These are phyloP conservation scores for Ditula angustiorana DNA, from an alignment of 2,888 invertebrate genomes.

Conservation along the genomic window DNA sequence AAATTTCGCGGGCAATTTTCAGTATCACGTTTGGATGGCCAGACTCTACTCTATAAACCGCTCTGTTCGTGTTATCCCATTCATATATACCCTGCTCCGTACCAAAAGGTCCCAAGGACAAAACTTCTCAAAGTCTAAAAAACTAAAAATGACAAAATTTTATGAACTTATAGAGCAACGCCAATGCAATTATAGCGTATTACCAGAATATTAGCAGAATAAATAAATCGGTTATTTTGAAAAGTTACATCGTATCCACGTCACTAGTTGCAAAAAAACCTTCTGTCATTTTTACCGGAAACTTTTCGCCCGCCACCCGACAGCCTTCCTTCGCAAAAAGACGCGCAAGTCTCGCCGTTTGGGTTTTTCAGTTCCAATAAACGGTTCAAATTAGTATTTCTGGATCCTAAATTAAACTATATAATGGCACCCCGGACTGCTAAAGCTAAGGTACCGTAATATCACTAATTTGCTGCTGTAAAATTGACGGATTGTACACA, in stretches of 20 bases:
- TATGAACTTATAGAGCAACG: not conserved
- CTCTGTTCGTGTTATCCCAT: no score
- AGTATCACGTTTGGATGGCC: no score
- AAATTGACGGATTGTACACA: conserved; percentile 45
- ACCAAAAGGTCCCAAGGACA: no score
- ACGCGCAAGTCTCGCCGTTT: conserved; percentile 50
- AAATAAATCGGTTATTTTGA: not conserved
- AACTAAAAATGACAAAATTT: not conserved
- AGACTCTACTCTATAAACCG: no score
- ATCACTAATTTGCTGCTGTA: conserved; percentile 39
- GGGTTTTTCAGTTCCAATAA: conserved; percentile 40
- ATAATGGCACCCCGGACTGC: conserved; percentile 76
- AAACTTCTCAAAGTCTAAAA: no score
- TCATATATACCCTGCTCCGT: no score
- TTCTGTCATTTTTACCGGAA: conserved; percentile 78
- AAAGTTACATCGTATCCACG: not conserved
- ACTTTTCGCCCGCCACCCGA: conserved; percentile 64
- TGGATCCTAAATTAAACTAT: conserved; percentile 47
- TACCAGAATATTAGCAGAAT: not conserved
- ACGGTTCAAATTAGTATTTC: conserved; percentile 46
- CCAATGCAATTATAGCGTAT: not conserved
- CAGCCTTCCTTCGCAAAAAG: conserved; percentile 45
- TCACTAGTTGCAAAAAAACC: conserved; percentile 64
- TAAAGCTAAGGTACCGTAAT: conserved; percentile 70
- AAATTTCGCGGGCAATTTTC: no score